Evolutionary conservation across 2,113 vertebrate species (phyloP).

Genomic region (Albula goreensis): DNA sequence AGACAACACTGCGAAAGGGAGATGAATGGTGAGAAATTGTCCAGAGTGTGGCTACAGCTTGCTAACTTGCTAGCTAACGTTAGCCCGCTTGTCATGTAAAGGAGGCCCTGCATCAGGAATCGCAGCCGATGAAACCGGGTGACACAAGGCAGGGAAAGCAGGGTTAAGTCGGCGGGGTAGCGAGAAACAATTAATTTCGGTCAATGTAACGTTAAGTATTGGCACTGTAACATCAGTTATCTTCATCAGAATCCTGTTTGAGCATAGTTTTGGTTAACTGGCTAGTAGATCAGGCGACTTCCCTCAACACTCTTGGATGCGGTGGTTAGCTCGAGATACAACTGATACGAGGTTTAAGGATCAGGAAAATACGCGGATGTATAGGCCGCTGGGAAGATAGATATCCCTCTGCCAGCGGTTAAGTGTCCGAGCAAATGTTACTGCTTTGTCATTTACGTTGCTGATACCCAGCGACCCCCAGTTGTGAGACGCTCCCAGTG

Average conservation of each 20-base stretch:
- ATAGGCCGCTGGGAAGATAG: slow-evolving; percentile 10
- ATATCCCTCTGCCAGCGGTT: background rate
- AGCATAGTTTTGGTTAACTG: background rate
- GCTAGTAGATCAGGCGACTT: background rate
- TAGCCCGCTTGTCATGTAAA: background rate
- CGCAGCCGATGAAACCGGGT: background rate
- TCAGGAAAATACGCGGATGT: slow-evolving; percentile 25
- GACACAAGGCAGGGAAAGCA: background rate
- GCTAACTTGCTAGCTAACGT: slow-evolving; percentile 35
- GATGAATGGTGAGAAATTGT: slow-evolving; percentile 71
- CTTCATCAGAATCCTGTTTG: background rate
- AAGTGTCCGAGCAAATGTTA: slow-evolving; percentile 25
- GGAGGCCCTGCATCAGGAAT: background rate
- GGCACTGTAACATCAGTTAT: background rate
- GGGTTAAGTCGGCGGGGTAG: background rate
- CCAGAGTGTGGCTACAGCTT: background rate
- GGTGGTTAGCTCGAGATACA: background rate
- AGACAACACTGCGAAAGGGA: slow-evolving; percentile 71
- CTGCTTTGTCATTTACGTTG: slow-evolving; percentile 61
- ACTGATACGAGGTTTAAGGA: background rate
- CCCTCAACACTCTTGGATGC: background rate
- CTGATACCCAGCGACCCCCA: slow-evolving; percentile 42
- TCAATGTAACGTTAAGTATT: background rate
- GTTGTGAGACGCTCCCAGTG: background rate
- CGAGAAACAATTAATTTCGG: background rate